These are phyloP conservation scores for Diglossa brunneiventris DNA, from an alignment of 2,113 vertebrate species.

Conservation along the genomic window DNA sequence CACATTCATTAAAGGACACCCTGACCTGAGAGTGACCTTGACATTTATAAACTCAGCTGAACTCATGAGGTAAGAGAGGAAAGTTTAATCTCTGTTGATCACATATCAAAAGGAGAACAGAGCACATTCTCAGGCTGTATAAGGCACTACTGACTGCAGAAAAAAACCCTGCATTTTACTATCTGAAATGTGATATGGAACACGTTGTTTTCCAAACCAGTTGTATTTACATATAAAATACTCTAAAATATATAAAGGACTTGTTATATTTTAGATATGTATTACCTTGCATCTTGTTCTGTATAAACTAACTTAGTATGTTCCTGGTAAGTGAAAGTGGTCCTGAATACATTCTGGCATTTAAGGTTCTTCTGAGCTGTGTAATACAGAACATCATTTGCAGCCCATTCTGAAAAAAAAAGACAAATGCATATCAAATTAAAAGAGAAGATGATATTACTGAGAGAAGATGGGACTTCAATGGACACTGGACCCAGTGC, in stretches of 20 bases:
- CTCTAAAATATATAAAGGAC: background rate
- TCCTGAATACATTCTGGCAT: slow-evolving; percentile 81
- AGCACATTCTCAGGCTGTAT: background rate
- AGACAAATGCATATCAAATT: background rate
- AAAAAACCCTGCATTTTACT: background rate
- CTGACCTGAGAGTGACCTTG: slow-evolving; percentile 63
- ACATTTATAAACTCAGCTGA: slow-evolving; percentile 63
- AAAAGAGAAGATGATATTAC: background rate
- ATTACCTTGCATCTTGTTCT: slow-evolving; percentile 88
- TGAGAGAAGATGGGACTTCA: background rate
- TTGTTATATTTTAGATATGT: background rate
- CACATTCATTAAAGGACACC: slow-evolving; percentile 51
- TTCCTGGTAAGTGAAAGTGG: slow-evolving; percentile 75
- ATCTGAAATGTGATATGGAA: background rate
- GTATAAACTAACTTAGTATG: slow-evolving; percentile 80
- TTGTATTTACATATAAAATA: background rate
- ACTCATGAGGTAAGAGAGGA: slow-evolving; percentile 19
- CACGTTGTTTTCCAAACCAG: background rate
- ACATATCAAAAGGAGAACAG: slow-evolving; percentile 12
- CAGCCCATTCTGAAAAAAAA: slow-evolving; percentile 87
- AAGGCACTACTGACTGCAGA: background rate
- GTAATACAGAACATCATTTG: slow-evolving; percentile 85
- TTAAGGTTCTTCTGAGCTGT: slow-evolving; percentile 83
- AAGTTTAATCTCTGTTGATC: slow-evolving; percentile 47
- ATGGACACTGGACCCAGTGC: background rate